Evolutionary conservation across 2,888 invertebrate genomes (phyloP).

Genomic region (Keiferia lycopersicella): DNA sequence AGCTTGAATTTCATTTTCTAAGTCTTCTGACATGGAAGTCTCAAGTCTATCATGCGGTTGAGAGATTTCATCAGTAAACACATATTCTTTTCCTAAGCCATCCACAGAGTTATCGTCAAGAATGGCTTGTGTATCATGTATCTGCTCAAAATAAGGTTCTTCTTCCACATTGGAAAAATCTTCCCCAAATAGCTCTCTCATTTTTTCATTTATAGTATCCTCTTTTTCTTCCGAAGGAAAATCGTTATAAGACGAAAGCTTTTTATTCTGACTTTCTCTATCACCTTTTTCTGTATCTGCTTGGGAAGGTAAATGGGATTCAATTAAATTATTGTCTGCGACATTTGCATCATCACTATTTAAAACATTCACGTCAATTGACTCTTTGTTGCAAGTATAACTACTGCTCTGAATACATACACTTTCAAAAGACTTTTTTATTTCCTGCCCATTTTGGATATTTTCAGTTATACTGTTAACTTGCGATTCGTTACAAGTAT

Average conservation of each 20-base stretch:
- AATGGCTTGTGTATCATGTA: conserved; percentile 17
- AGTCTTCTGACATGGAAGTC: background rate
- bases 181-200: conserved; percentile 19
- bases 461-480: background rate
- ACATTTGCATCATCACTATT: background rate
- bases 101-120: conserved; percentile 22
- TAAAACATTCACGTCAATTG: background rate
- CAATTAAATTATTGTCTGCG: background rate
- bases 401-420: background rate
- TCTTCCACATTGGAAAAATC: conserved; percentile 2
- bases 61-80: conserved; percentile 3
- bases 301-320: background rate
- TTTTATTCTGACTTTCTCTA: background rate
- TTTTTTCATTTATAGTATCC: conserved; percentile 13
- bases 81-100: conserved; percentile 11
- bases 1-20: background rate
- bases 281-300: background rate
- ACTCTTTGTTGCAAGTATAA: background rate
- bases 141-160: conserved; percentile 3
- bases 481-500: background rate
- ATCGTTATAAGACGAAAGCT: background rate
- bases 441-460: background rate
- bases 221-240: conserved; percentile 14
- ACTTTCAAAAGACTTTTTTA: background rate
- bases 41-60: background rate